phyloP scores from a whole-genome alignment of 2,888 invertebrate genomes.

The Drosophila robusta region DNA sequence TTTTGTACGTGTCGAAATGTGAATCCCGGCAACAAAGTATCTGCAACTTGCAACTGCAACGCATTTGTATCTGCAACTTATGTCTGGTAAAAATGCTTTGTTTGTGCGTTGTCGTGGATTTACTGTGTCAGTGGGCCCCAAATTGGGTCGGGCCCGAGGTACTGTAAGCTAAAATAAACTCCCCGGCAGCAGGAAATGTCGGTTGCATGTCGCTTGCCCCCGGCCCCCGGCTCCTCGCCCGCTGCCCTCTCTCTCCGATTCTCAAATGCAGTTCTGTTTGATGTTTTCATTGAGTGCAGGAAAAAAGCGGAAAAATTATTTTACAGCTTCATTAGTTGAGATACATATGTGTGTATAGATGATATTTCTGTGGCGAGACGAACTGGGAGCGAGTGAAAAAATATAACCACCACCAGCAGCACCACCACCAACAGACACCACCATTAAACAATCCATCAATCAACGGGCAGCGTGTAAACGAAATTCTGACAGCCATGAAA shows the following conservation, averaged over 20 bases:
- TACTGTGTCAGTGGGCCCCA: constrained; percentile 50
- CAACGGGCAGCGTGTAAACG: constrained; percentile 64
- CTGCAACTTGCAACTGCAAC: constrained; percentile 40
- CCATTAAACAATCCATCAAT: constrained; percentile 70
- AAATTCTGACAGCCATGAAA: constrained; percentile 77
- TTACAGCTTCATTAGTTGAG: constrained; percentile 45
- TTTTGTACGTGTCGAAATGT: constrained; percentile 72
- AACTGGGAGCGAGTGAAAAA: constrained; percentile 1
- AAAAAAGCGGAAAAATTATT: constrained; percentile 15
- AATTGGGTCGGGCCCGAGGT: constrained; percentile 61
- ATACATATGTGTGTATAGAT: not conserved
- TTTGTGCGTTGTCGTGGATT: constrained; percentile 9
- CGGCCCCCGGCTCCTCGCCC: not conserved
- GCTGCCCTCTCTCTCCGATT: not conserved
- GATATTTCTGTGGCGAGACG: constrained; percentile 12
- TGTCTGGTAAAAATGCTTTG: constrained; percentile 35
- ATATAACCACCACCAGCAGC: not conserved
- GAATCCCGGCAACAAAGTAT: constrained; percentile 47
- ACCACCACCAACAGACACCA: not conserved
- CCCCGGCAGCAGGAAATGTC: constrained; percentile 59
- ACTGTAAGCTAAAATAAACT: constrained; percentile 61
- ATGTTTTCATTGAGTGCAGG: constrained; percentile 48
- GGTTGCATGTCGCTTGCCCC: constrained; percentile 33
- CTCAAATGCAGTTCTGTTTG: constrained; percentile 38
- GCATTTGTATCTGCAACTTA: constrained; percentile 47